phyloP scores from a whole-genome alignment of 2,888 invertebrate species.

The Aleiodes alternator region DNA sequence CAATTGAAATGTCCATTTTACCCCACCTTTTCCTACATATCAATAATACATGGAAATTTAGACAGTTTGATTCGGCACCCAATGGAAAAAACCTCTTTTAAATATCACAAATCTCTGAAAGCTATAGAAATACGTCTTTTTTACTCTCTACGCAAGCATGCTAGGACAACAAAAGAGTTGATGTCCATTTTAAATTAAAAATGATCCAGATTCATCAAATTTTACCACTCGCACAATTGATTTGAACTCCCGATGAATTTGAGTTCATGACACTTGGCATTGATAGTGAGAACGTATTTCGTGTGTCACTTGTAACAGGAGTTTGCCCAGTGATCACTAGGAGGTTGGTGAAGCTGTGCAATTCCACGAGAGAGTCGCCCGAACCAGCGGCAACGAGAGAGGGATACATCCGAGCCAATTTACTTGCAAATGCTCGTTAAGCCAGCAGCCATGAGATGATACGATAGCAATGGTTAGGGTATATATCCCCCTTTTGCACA shows the following conservation, averaged over 20 bases:
- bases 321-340: slow-evolving; percentile 30
- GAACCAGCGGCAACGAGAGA: slow-evolving; percentile 25
- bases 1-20: too few species aligned
- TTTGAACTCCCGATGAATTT: neutral
- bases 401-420: slow-evolving; percentile 40
- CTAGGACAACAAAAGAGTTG: too few species aligned
- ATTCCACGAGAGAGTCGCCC: slow-evolving; percentile 22
- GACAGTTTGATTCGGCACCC: too few species aligned
- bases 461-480: slow-evolving; percentile 37
- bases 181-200: too few species aligned
- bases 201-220: neutral
- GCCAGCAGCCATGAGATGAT: slow-evolving; percentile 43
- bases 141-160: too few species aligned
- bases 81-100: too few species aligned
- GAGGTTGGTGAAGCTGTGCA: slow-evolving; percentile 24
- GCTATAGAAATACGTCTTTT: too few species aligned
- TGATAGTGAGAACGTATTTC: slow-evolving; percentile 6
- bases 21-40: too few species aligned
- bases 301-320: slow-evolving; percentile 7
- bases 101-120: too few species aligned
- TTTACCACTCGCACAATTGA: neutral
- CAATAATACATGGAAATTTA: too few species aligned
- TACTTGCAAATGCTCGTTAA: slow-evolving; percentile 48
- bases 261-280: slow-evolving; percentile 14
- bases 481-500: slow-evolving; percentile 15